Conservation (phyloP, 2,113 vertebrate species). For the Pelecanoides urinatrix region DNA sequence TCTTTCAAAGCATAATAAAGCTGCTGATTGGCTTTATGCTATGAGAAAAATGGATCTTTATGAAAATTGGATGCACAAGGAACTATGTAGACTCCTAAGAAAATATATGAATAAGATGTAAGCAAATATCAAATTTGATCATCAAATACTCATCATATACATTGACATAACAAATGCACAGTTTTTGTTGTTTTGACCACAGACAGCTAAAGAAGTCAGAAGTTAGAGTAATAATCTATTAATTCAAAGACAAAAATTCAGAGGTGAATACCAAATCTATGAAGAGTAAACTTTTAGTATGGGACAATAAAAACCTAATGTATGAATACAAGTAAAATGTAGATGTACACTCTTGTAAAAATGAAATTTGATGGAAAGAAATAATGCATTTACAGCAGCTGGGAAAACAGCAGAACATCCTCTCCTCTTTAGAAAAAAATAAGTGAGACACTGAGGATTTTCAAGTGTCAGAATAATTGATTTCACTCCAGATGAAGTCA, state of each 20-base stretch:
- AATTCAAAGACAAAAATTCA: not conserved
- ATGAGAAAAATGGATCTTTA: not conserved
- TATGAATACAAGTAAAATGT: not conserved
- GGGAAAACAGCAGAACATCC: not conserved
- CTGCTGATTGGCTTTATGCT: not conserved
- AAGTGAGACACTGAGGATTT: not conserved
- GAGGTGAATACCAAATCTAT: not conserved
- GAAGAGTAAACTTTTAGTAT: not conserved
- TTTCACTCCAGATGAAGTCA: not conserved
- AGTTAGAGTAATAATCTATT: not conserved
- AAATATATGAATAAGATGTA: not conserved
- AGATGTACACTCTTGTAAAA: not conserved
- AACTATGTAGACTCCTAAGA: not conserved
- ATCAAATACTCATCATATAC: not conserved
- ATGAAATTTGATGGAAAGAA: not conserved
- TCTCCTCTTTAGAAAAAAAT: not conserved
- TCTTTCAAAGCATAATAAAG: not conserved
- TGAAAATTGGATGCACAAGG: not conserved
- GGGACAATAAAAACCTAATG: not conserved
- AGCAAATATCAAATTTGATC: not conserved
- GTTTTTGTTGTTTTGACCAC: not conserved
- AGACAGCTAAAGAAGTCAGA: not conserved
- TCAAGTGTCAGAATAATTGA: not conserved
- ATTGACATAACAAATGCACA: not conserved
- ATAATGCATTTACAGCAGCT: not conserved